phyloP scores from a whole-genome alignment of 2,888 invertebrate genomes.

The Andrena marginata region DNA sequence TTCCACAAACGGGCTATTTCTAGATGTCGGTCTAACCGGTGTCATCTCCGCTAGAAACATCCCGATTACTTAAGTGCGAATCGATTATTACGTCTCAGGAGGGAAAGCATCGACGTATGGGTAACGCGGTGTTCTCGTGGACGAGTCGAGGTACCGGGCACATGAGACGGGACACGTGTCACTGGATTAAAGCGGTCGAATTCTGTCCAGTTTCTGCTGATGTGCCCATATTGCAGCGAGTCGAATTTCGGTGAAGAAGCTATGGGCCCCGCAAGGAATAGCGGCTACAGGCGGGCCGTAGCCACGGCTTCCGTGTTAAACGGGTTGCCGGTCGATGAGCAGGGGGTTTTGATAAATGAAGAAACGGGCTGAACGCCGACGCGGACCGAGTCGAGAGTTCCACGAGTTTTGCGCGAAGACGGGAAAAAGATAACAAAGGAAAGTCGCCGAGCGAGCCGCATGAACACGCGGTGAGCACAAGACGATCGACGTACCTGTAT shows the following conservation, averaged over 20 bases:
- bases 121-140: background rate
- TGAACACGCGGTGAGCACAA: conserved; percentile 66
- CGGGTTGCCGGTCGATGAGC: background rate
- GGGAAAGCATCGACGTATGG: background rate
- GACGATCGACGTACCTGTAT: conserved; percentile 58
- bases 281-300: background rate
- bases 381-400: background rate
- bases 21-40: conserved; percentile 55
- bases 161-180: background rate
- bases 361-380: background rate
- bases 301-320: background rate
- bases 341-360: conserved; percentile 17
- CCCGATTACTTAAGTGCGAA: background rate
- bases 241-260: conserved; percentile 25
- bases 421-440: conserved; percentile 61
- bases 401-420: background rate
- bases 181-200: background rate
- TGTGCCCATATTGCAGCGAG: conserved; percentile 38
- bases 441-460: conserved; percentile 63
- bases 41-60: background rate
- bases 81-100: background rate
- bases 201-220: background rate
- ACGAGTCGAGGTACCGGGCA: background rate
- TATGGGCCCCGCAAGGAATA: background rate
- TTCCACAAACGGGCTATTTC: conserved; percentile 62